phyloP scores from a whole-genome alignment of 2,113 vertebrate genomes.

The Mesitornis unicolor region DNA sequence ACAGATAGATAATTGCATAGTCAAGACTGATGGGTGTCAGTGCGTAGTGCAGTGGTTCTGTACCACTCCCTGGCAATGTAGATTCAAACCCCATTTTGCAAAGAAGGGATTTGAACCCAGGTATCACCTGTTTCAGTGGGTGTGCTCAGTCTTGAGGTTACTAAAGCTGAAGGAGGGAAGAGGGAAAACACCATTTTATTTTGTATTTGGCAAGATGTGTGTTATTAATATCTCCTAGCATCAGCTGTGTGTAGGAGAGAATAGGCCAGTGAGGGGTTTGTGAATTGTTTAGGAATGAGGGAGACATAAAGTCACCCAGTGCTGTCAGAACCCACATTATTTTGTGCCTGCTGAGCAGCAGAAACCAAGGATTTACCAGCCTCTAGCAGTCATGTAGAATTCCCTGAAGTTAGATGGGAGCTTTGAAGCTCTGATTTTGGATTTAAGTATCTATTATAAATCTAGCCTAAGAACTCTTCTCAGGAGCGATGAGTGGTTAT shows the following conservation, averaged over 20 bases:
- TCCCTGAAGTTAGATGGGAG: not conserved
- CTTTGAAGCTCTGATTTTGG: not conserved
- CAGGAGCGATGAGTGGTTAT: not conserved
- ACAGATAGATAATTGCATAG: not conserved
- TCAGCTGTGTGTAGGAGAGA: not conserved
- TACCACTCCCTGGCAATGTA: not conserved
- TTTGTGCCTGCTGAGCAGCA: not conserved
- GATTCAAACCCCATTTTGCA: not conserved
- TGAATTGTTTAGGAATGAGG: not conserved
- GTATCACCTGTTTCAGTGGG: not conserved
- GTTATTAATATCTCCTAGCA: not conserved
- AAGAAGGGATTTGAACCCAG: not conserved
- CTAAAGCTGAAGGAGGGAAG: not conserved
- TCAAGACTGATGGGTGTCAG: not conserved
- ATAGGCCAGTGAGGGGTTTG: not conserved
- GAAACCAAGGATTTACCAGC: not conserved
- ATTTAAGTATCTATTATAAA: not conserved
- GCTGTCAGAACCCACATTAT: not conserved
- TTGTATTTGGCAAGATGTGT: rapidly evolving
- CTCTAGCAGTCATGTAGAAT: not conserved
- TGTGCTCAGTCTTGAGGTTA: not conserved
- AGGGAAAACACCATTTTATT: not conserved
- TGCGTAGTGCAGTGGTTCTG: too few relatives aligned
- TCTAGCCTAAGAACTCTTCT: not conserved
- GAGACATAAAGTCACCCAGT: not conserved